phyloP scores from a whole-genome alignment of 1,140 invertebrate species.

The Antheraea pernyi region DNA sequence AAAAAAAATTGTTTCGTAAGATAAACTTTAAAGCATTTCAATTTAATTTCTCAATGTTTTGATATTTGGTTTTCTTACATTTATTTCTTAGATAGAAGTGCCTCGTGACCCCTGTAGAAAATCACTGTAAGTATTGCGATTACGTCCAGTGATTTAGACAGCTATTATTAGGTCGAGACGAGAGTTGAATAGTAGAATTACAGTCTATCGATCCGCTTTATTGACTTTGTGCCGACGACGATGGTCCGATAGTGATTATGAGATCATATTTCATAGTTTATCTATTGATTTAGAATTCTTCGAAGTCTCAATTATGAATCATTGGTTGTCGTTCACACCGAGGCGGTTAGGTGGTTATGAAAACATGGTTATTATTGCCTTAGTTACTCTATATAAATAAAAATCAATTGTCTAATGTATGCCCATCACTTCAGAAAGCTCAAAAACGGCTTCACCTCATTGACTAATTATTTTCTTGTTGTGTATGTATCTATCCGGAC shows the following conservation, averaged over 20 bases:
- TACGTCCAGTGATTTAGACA: conserved; percentile 67
- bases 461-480: too few species aligned
- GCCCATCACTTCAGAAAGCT: too few species aligned
- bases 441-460: too few species aligned
- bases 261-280: conserved; percentile 65
- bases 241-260: conserved; percentile 59
- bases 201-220: conserved; percentile 54
- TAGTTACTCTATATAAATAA: too few species aligned
- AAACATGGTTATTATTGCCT: conserved; percentile 36
- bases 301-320: conserved; percentile 65
- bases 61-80: neutral
- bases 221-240: conserved; percentile 55
- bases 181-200: conserved; percentile 64
- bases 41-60: too few species aligned
- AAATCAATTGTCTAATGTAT: too few species aligned
- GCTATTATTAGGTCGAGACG: conserved; percentile 48
- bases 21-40: too few species aligned
- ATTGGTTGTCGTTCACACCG: conserved; percentile 50
- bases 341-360: conserved; percentile 42
- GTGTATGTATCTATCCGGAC: too few species aligned
- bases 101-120: conserved; percentile 67
- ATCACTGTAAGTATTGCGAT: conserved; percentile 53
- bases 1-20: too few species aligned
- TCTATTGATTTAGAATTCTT: conserved; percentile 61
- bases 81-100: conserved; percentile 28